A percentile compares a stretch with the other conserved stretches of the same genome.
These are phyloP conservation scores for Pimpla rufipes DNA, from an alignment of 2,888 invertebrate species.

Conservation along the genomic window DNA sequence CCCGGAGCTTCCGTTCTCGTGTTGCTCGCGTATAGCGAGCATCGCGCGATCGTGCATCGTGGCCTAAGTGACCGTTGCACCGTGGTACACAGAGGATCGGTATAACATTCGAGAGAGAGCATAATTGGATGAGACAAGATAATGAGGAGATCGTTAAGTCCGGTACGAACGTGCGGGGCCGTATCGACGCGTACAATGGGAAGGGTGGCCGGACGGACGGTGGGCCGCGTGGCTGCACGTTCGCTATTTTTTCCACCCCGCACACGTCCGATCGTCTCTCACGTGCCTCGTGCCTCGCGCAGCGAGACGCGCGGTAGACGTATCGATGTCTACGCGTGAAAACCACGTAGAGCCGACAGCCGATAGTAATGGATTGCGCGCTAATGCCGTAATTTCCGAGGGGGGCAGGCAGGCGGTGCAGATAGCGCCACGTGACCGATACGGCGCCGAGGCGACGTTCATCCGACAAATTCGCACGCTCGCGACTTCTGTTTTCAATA, in stretches of 20 bases:
- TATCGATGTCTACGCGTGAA: background rate
- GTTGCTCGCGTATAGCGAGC: background rate
- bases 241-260: conserved; percentile 38
- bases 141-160: conserved; percentile 81
- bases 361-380: conserved; percentile 42
- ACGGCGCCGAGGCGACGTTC: background rate
- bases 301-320: background rate
- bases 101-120: conserved; percentile 39
- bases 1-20: background rate
- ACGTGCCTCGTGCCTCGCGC: conserved; percentile 17
- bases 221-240: conserved; percentile 65
- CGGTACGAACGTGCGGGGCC: conserved; percentile 43
- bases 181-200: conserved; percentile 24
- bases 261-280: conserved; percentile 25
- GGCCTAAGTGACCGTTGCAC: conserved; percentile 24
- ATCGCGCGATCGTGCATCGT: conserved; percentile 23
- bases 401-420: background rate
- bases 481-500: background rate
- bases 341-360: background rate
- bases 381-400: conserved; percentile 53
- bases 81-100: conserved; percentile 16
- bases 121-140: conserved; percentile 83
- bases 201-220: conserved; percentile 20
- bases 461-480: conserved; percentile 30
- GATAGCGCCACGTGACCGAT: conserved; percentile 22